These are phyloP conservation scores for Lasiommata megera DNA, from an alignment of 2,888 invertebrate genomes.

Conservation along the genomic window DNA sequence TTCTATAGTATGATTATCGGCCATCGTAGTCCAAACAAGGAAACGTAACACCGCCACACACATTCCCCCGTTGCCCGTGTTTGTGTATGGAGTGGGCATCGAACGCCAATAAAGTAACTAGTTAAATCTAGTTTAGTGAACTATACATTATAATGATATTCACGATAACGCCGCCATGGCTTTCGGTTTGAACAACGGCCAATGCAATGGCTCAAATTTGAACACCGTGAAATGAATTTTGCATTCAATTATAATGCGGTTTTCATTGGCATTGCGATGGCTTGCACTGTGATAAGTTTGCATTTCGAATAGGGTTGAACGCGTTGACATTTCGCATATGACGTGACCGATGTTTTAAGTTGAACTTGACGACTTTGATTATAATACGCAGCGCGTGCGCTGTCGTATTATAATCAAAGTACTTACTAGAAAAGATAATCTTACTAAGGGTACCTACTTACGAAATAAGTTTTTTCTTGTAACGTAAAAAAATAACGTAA, in stretches of 20 bases:
- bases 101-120: no score
- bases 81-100: not conserved
- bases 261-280: constrained; percentile 7
- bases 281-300: not conserved
- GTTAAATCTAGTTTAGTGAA: not conserved
- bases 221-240: constrained; percentile 13
- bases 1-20: no score
- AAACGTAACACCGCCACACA: no score
- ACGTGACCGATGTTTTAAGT: not conserved
- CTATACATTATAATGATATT: not conserved
- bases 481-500: no score
- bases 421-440: no score
- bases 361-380: no score
- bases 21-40: no score
- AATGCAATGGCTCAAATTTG: not conserved
- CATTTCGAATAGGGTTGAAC: constrained; percentile 3
- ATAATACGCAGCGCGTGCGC: no score
- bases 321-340: not conserved
- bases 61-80: no score
- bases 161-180: not conserved
- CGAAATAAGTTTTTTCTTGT: no score
- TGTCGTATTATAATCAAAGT: no score
- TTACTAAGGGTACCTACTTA: no score
- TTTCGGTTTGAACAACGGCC: constrained; percentile 7
- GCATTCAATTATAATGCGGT: constrained; percentile 21